Evolutionary conservation across 2,113 vertebrate species (phyloP).

Genomic region (Naja naja): DNA sequence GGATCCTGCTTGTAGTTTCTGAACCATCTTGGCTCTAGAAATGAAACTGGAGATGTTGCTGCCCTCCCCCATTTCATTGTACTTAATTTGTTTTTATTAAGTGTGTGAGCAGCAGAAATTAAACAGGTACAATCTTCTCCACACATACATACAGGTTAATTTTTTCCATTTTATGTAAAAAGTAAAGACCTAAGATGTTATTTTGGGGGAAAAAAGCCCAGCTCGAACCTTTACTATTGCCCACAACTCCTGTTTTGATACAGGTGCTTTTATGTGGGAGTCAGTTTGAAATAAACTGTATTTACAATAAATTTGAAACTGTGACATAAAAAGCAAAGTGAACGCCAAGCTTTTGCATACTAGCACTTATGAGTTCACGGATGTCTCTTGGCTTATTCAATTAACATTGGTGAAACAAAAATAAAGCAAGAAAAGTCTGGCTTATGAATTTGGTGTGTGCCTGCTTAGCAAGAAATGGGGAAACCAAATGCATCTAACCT

Average conservation of each 20-base stretch:
- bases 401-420: neutral
- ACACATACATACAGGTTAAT: neutral
- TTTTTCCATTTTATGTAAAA: neutral
- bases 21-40: neutral
- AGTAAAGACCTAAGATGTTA: neutral
- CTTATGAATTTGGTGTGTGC: neutral
- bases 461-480: neutral
- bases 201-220: neutral
- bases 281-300: neutral
- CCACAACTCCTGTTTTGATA: neutral
- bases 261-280: neutral
- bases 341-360: neutral
- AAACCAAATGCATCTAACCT: neutral
- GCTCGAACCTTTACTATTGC: neutral
- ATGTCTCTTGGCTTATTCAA: conserved; percentile 1
- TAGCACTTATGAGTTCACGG: conserved; percentile 9
- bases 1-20: neutral
- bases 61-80: neutral
- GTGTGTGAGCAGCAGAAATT: neutral
- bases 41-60: neutral
- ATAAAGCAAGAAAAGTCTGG: neutral
- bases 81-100: neutral
- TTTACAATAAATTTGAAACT: neutral
- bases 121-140: neutral
- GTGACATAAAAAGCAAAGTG: neutral